phyloP scores from a whole-genome alignment of 2,888 invertebrate genomes.

The Acanthopleura granulata region DNA sequence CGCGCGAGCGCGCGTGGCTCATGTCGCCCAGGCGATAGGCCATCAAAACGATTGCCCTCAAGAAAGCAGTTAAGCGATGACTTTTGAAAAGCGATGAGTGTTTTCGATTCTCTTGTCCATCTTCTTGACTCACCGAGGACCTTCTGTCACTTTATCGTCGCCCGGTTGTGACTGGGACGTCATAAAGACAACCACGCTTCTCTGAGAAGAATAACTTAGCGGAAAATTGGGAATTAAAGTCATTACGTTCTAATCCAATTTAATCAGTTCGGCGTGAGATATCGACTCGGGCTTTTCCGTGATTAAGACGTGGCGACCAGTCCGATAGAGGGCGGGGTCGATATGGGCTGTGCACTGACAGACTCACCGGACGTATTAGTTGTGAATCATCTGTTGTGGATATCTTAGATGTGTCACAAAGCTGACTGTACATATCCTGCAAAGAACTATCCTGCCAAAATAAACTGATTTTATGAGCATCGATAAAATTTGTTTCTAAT shows the following conservation, averaged over 20 bases:
- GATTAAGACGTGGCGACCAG: constrained; percentile 4
- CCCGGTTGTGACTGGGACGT: background rate
- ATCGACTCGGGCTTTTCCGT: background rate
- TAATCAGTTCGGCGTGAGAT: background rate
- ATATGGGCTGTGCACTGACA: background rate
- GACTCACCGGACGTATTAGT: background rate
- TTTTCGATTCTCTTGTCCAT: background rate
- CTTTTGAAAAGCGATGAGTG: background rate
- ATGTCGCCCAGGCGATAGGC: too few species aligned
- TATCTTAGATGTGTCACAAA: too few species aligned
- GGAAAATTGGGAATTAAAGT: constrained; percentile 18
- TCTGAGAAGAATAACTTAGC: constrained; percentile 17
- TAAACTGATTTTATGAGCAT: too few species aligned
- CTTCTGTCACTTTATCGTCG: background rate
- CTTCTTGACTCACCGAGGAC: too few species aligned
- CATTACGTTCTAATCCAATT: constrained; percentile 19
- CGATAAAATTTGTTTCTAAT: too few species aligned
- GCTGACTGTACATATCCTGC: too few species aligned
- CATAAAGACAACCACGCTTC: background rate
- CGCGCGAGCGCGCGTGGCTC: too few species aligned
- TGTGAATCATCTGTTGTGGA: background rate
- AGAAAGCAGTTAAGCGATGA: too few species aligned
- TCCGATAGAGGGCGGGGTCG: background rate
- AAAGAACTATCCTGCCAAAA: too few species aligned
- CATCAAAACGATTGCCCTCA: too few species aligned